Percentiles rank a stretch among this genome's conserved stretches.
phyloP scores from a whole-genome alignment of 2,888 invertebrate species.

The Drosophila anceps region DNA sequence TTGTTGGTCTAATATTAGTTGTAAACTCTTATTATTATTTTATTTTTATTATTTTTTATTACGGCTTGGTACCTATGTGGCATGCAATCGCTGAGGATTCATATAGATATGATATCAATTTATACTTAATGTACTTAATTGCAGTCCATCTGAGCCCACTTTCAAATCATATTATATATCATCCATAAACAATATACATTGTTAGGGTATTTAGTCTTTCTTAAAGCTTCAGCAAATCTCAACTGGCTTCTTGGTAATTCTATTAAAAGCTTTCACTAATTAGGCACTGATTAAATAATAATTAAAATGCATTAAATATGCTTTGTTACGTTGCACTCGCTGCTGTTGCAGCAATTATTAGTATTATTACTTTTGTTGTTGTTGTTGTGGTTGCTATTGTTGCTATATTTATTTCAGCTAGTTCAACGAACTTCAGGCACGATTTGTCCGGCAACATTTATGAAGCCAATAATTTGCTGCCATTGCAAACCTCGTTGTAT shows the following conservation, averaged over 20 bases:
- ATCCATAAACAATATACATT: not conserved
- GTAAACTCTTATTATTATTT: too few relatives aligned
- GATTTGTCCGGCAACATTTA: conserved; percentile 44
- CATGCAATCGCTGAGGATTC: too few relatives aligned
- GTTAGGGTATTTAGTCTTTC: not conserved
- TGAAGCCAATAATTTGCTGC: conserved; percentile 58
- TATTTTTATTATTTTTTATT: too few relatives aligned
- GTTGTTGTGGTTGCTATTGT: conserved; percentile 17
- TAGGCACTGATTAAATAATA: conserved; percentile 19
- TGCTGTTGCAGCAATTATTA: conserved; percentile 17
- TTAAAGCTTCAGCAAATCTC: too few relatives aligned
- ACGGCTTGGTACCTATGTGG: too few relatives aligned
- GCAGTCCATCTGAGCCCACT: too few relatives aligned
- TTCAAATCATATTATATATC: too few relatives aligned
- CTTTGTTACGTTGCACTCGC: conserved; percentile 14
- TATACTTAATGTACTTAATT: too few relatives aligned
- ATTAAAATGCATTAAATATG: conserved; percentile 12
- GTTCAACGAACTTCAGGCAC: conserved; percentile 70
- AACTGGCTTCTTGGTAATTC: not conserved
- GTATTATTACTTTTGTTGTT: not conserved
- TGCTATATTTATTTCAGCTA: conserved; percentile 18
- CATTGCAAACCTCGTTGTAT: conserved; percentile 31
- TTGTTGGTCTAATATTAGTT: too few relatives aligned
- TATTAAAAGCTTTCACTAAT: conserved; percentile 16
- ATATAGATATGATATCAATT: too few relatives aligned